Evolutionary conservation across 2,797 vertebrate species (phyloP).

Genomic region (Sciurus vulgaris): DNA sequence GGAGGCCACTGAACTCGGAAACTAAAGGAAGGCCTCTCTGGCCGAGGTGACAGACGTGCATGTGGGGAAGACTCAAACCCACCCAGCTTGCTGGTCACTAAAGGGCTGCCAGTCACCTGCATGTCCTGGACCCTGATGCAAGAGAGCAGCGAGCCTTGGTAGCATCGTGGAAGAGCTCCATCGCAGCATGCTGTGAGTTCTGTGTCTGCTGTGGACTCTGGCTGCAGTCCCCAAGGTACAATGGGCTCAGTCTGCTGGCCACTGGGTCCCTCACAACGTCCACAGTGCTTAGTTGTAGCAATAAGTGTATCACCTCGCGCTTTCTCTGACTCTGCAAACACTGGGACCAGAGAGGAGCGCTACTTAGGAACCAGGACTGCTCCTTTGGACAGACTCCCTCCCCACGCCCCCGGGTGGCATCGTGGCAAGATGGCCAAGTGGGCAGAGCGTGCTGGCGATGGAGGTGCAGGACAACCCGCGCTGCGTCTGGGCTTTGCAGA

Average conservation of each 20-base stretch:
- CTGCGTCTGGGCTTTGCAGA: fast-evolving
- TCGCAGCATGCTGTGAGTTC: fast-evolving
- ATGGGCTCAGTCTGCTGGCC: fast-evolving
- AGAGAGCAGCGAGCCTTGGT: neutral
- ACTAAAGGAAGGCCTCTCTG: conserved; percentile 75
- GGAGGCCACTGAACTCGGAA: conserved; percentile 47
- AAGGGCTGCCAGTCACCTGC: conserved; percentile 54
- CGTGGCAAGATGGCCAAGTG: fast-evolving
- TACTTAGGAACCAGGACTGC: fast-evolving
- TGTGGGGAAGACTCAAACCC: neutral
- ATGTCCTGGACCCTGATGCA: conserved; percentile 19
- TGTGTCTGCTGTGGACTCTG: fast-evolving
- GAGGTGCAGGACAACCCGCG: fast-evolving
- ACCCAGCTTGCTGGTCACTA: neutral
- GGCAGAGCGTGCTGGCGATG: neutral
- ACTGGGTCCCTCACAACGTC: fast-evolving
- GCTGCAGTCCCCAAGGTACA: fast-evolving
- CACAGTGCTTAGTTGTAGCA: fast-evolving
- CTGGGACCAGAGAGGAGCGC: neutral
- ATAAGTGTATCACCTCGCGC: fast-evolving
- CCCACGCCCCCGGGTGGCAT: neutral
- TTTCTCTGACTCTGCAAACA: neutral
- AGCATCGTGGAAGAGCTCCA: conserved; percentile 21
- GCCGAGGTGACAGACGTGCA: neutral
- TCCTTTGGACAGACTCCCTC: fast-evolving